These are phyloP conservation scores for Perccottus glenii DNA, from an alignment of 2,113 vertebrate genomes.

Conservation along the genomic window DNA sequence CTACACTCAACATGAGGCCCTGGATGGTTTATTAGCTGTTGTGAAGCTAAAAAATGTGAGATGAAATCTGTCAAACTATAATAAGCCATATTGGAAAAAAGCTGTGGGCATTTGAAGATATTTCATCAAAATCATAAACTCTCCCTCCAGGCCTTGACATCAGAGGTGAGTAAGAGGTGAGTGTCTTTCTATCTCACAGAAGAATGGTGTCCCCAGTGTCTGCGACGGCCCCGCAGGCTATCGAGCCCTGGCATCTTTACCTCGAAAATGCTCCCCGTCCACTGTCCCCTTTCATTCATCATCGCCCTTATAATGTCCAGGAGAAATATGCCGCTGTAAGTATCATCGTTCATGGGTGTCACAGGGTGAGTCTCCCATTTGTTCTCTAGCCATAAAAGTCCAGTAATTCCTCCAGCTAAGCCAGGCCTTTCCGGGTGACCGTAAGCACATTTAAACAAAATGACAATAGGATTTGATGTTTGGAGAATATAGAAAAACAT, in stretches of 20 bases:
- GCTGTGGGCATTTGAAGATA: slow-evolving; percentile 18
- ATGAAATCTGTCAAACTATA: slow-evolving; percentile 19
- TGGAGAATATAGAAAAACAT: not conserved
- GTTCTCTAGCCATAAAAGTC: slow-evolving; percentile 70
- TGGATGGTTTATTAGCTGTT: slow-evolving; percentile 20
- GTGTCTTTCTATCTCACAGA: slow-evolving; percentile 66
- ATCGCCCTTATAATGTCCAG: slow-evolving; percentile 72
- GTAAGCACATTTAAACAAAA: slow-evolving; percentile 50
- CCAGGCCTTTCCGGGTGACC: slow-evolving; percentile 28
- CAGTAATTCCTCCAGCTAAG: slow-evolving; percentile 60
- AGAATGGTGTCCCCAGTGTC: slow-evolving; percentile 51
- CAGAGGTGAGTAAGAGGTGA: slow-evolving; percentile 72
- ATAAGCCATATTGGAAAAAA: slow-evolving; percentile 31
- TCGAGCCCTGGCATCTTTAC: slow-evolving; percentile 67
- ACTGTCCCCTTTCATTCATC: slow-evolving; percentile 72
- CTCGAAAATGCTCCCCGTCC: slow-evolving; percentile 62
- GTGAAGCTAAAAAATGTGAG: slow-evolving; percentile 4
- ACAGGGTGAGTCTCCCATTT: slow-evolving; percentile 68
- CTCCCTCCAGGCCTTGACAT: slow-evolving; percentile 54
- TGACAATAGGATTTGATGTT: slow-evolving; percentile 9
- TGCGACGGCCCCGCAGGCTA: slow-evolving; percentile 63
- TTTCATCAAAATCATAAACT: slow-evolving; percentile 71
- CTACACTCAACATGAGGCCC: not conserved
- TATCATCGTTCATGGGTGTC: slow-evolving; percentile 77
- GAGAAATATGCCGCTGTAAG: slow-evolving; percentile 74